Evolutionary conservation across 2,113 vertebrate species (phyloP), one percentile per base, ranked within the genome.

Genomic region (Cinclus mexicanus): DNA sequence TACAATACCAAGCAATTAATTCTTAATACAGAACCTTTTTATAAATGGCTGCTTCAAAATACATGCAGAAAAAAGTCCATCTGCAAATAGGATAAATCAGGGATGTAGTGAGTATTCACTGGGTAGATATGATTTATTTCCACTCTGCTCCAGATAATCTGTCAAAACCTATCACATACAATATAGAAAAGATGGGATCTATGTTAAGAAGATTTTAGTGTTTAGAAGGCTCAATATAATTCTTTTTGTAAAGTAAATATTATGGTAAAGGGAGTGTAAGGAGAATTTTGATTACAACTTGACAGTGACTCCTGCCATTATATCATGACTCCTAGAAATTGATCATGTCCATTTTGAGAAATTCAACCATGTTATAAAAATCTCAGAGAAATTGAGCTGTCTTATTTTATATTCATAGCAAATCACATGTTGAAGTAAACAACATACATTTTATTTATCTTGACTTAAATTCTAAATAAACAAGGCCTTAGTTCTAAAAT

Each of bases 101-200:
- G 57, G 76, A 64, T 10, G 2, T 22, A 12, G 26, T 55, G 37
- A 91, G 60, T 61, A 76, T 88, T 95, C 4, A 9, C 69, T 56
- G 35, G 18, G 22, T 60, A 81, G 46, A 44, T 61, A 42, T 2
- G 4, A 94, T 70, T 93, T 71, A 84, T 79, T 90, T 86, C 29
- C 10, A 2, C 33, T 83, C 41, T 74, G 47, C 61, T 77, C 29
- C 39, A 72, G n/a, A 75, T 69, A 91, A 95, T 92, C 72, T 69
- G 89, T 92, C 83, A 95, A 85, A 87, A 91, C 67, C 89, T 55
- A 89, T 79, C 83, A 87, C 33, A 90, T 29, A 53, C 37, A 93
- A 93, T 35, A 35, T 42, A 81, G 37, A 72, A 94, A 95, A 93
- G 83, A 84, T 94, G 44, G 16, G 52, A 94, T 89, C 76, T 83